Evolutionary conservation across 2,888 invertebrate species (phyloP).

Genomic region (Platypus cylindrus): DNA sequence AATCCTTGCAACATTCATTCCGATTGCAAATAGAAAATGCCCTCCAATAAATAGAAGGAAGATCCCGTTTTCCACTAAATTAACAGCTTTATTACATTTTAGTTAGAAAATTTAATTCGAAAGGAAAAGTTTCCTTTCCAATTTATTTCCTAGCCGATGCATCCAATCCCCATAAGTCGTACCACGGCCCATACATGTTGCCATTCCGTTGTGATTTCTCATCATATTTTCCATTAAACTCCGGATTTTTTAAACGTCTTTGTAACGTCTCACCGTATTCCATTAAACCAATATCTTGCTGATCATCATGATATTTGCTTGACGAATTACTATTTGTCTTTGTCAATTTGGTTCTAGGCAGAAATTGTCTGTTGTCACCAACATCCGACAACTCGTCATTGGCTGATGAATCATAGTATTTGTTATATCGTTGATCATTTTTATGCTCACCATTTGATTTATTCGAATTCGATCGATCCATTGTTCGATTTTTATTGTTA

Average conservation of each 20-base stretch:
- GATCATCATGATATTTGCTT: no score
- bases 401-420: conserved; percentile 31
- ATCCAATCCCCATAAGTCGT: conserved; percentile 74
- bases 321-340: conserved; percentile 40
- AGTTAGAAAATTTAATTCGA: no score
- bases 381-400: conserved; percentile 32
- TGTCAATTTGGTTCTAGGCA: conserved; percentile 58
- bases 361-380: conserved; percentile 41
- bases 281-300: conserved; percentile 31
- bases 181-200: conserved; percentile 78
- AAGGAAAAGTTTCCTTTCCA: no score
- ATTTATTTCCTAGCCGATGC: conserved; percentile 36
- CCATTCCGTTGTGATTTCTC: conserved; percentile 44
- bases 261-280: conserved; percentile 36
- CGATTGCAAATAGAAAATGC: no score
- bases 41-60: no score
- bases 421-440: conserved; percentile 16
- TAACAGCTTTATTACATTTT: no score
- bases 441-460: conserved; percentile 18
- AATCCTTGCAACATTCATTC: no score
- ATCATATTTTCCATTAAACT: conserved; percentile 32
- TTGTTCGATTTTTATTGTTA: conserved; percentile 23
- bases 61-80: no score
- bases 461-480: conserved; percentile 25
- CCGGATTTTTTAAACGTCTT: conserved; percentile 33